Evolutionary conservation across 2,797 vertebrate genomes (phyloP), one percentile per base, ranked within the genome.

Genomic region (Artibeus lituratus): DNA sequence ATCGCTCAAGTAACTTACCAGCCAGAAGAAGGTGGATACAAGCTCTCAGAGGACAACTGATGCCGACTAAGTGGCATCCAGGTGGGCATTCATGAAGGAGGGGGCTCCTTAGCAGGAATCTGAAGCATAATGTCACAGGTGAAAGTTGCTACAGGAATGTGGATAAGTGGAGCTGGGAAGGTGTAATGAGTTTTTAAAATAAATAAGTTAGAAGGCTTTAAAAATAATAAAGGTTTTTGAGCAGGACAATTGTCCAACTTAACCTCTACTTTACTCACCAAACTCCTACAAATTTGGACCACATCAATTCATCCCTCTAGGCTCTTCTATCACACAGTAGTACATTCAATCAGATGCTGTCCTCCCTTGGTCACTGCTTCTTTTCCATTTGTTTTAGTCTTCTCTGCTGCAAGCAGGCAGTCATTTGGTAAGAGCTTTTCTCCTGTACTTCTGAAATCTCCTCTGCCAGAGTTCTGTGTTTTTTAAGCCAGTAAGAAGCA

Each of bases 381-480:
- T 70, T 73, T 73, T 47, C 76, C 59, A 78, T 55, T 77, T 73
- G 55, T 67, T 86, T 87, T 55, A 73, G 9, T 35, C 35, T 95
- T 51, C 53, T 78, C 37, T 83, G 29, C 21, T 16, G 5, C 1
- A 42, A 81, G n/a, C 49, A 90, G 55, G 39, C 22, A 59, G 18
- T 32, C 44, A 72, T 51, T 84, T 73, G 87, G 53, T 57, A 65
- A 47, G 9, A 65, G 29, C 47, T 29, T 42, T 78, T 44, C 18
- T 10, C 10, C 70, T 77, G 44, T 0, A 51, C n/a, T 37, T 90
- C 32, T 55, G 86, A 95, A 57, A 19, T 62, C 49, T 73, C 9
- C 22, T 32, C 39, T 87, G 37, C 55, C 57, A 70, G 35, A 82
- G 24, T 35, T 49, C 8, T 87, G 39, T 86, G 74, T 26, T 86